Percentiles rank a stretch among this genome's conserved stretches.
phyloP scores from a whole-genome alignment of 2,113 vertebrate genomes.

The Corythaixoides concolor region DNA sequence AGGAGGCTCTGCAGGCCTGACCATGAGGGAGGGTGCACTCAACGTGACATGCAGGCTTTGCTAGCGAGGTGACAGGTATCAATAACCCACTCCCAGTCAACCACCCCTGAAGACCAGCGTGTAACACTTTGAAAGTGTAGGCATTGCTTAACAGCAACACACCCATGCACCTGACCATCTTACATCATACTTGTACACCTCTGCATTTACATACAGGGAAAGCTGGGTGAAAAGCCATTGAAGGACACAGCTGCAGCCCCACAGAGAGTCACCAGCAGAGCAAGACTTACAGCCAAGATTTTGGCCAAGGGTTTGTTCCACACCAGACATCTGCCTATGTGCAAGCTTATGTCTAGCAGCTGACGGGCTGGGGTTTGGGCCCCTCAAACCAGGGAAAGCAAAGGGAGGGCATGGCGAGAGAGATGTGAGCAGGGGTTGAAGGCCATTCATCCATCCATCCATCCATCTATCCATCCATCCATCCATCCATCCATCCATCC shows the following conservation, averaged over 20 bases:
- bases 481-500: no score
- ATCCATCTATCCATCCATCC: neutral
- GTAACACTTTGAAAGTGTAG: neutral
- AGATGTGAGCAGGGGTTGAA: neutral
- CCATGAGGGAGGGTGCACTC: accelerated
- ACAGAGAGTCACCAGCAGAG: accelerated
- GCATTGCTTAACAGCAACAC: neutral
- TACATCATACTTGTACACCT: accelerated
- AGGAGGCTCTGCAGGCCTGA: neutral
- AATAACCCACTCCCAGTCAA: neutral
- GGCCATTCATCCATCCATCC: neutral
- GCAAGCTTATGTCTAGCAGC: neutral
- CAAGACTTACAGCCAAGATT: neutral
- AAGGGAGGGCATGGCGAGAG: neutral
- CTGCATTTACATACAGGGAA: neutral
- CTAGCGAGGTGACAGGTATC: accelerated
- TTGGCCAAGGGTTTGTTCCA: neutral
- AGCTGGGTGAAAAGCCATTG: accelerated
- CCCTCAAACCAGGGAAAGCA: neutral
- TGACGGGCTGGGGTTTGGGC: neutral
- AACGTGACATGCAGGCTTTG: neutral
- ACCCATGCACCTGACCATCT: neutral
- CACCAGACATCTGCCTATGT: neutral
- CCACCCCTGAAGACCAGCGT: neutral
- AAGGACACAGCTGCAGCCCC: neutral